Conservation (phyloP, 2,113 vertebrate species). For the Rallus limicola region DNA sequence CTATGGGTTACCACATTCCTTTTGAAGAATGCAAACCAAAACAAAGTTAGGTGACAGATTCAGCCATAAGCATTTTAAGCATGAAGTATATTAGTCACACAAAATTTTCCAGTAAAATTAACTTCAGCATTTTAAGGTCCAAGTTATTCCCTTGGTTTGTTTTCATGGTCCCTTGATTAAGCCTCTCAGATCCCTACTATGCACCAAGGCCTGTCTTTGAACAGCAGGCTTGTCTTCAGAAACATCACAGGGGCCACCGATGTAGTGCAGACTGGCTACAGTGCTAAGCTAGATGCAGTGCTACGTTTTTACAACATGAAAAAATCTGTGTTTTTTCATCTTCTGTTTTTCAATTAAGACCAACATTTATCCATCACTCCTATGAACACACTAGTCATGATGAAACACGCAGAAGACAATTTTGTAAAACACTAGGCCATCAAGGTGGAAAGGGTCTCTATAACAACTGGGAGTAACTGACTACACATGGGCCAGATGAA, state of each 20-base stretch:
- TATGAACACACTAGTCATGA: not conserved
- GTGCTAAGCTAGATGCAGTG: not conserved
- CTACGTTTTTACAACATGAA: not conserved
- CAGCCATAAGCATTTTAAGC: not conserved
- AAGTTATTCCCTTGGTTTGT: not conserved
- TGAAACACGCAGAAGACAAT: not conserved
- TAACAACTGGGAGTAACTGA: not conserved
- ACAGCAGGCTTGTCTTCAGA: not conserved
- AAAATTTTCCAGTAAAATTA: not conserved
- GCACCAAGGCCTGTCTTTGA: not conserved
- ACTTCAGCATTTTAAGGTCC: not conserved
- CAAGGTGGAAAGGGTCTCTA: not conserved
- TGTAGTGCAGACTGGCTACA: not conserved
- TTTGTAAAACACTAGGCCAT: not conserved
- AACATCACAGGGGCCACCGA: fast-evolving
- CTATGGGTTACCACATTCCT: not conserved
- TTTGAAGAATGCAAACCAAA: not conserved
- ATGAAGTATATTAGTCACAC: not conserved
- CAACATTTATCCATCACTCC: not conserved
- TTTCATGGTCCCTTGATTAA: not conserved
- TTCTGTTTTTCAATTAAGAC: not conserved
- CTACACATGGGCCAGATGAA: not conserved
- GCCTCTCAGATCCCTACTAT: not conserved
- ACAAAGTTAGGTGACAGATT: not conserved
- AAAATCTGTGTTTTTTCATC: not conserved